A percentile compares a stretch with the other conserved stretches of the same genome.
These are phyloP conservation scores for Phrynosoma platyrhinos DNA, from an alignment of 2,113 vertebrate genomes.

Conservation along the genomic window DNA sequence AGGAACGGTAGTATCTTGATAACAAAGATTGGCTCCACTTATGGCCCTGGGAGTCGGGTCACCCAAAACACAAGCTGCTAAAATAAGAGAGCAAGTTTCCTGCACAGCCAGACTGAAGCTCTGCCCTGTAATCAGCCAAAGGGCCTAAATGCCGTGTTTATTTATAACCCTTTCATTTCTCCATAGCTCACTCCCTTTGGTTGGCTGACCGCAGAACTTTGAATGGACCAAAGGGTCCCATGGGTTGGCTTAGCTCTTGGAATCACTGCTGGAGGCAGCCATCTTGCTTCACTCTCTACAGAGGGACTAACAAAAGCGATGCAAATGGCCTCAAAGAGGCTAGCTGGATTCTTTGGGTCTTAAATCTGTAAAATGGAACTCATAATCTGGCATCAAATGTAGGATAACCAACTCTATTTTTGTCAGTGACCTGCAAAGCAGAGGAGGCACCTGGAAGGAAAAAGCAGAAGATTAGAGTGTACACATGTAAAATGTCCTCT, in stretches of 20 bases:
- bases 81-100: conserved; percentile 52
- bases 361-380: background rate
- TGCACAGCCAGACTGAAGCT: conserved; percentile 45
- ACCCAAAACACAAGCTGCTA: conserved; percentile 44
- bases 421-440: background rate
- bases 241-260: conserved; percentile 4
- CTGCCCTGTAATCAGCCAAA: conserved; percentile 62
- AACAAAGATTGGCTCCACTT: conserved; percentile 7
- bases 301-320: background rate
- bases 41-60: conserved; percentile 27
- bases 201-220: conserved; percentile 36
- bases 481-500: background rate
- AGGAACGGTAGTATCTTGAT: background rate
- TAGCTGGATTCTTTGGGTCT: background rate
- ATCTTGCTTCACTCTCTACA: background rate
- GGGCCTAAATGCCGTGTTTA: conserved; percentile 43
- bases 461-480: background rate
- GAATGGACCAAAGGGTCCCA: conserved; percentile 40
- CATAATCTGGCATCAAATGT: background rate
- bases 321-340: too few relatives aligned
- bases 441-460: background rate
- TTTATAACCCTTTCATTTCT: conserved; percentile 52
- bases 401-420: background rate
- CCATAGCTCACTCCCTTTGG: conserved; percentile 19
- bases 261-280: background rate